Percentiles rank a stretch among this genome's conserved stretches.
Evolutionary conservation across 2,888 invertebrate genomes (phyloP).

Genomic region (Acholoe squamosa): DNA sequence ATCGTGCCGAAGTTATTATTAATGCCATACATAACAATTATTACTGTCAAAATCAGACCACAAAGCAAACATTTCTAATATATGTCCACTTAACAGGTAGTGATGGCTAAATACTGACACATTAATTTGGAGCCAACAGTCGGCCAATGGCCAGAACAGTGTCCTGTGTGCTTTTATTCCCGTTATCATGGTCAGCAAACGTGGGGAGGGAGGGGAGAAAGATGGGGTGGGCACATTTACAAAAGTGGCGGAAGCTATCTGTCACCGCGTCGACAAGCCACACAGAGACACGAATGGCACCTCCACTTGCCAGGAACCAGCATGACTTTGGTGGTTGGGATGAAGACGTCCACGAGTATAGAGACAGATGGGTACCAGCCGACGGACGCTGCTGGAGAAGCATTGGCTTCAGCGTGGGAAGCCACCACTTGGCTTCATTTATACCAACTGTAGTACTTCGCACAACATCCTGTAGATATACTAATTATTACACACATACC

Average conservation of each 20-base stretch:
- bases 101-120: neutral
- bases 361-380: neutral
- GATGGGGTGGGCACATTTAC: neutral
- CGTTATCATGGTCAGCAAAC: neutral
- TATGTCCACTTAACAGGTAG: neutral
- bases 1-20: too few relatives aligned
- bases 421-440: neutral
- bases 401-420: conserved; percentile 13
- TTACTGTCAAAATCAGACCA: too few relatives aligned
- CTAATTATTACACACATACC: too few relatives aligned
- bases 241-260: conserved; percentile 1
- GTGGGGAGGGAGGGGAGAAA: neutral
- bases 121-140: neutral
- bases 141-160: neutral
- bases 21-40: too few relatives aligned
- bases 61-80: too few relatives aligned
- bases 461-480: too few relatives aligned
- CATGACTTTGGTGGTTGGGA: neutral
- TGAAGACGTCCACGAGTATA: neutral
- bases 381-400: neutral
- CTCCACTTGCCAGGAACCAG: neutral
- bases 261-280: conserved; percentile 30
- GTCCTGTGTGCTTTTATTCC: too few relatives aligned
- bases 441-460: too few relatives aligned
- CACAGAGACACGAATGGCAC: conserved; percentile 10